Conservation (phyloP, 2,888 invertebrate genomes). For the Temnothorax unifasciatus region DNA sequence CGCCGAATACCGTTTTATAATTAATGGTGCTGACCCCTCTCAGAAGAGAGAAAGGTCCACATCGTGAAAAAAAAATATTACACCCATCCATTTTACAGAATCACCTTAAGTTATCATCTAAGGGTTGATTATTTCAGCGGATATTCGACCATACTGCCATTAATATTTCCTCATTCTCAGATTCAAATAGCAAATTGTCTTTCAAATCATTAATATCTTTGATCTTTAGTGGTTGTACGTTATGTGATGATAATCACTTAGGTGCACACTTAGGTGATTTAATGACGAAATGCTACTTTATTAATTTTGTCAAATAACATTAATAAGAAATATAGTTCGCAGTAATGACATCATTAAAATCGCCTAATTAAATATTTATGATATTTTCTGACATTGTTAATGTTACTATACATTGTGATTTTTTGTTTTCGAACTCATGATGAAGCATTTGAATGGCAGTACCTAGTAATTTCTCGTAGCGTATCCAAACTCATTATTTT, state of each 20-base stretch:
- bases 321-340: background rate
- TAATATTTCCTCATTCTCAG: background rate
- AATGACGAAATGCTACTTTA: background rate
- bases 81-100: constrained; percentile 42
- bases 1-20: constrained; percentile 79
- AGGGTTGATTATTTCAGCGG: constrained; percentile 35
- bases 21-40: constrained; percentile 77
- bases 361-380: background rate
- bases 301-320: background rate
- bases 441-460: background rate
- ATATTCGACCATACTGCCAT: background rate
- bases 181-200: background rate
- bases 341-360: background rate
- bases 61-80: constrained; percentile 37
- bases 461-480: constrained; percentile 36
- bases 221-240: too few species aligned
- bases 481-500: constrained; percentile 37
- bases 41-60: constrained; percentile 43
- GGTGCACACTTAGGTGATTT: background rate
- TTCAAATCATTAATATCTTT: background rate
- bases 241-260: background rate
- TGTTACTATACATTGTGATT: background rate
- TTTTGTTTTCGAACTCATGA: constrained; percentile 21
- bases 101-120: constrained; percentile 33
- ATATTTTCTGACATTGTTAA: constrained; percentile 4